These are phyloP conservation scores for Bostrychus sinensis DNA, from an alignment of 2,113 vertebrate genomes.

Conservation along the genomic window DNA sequence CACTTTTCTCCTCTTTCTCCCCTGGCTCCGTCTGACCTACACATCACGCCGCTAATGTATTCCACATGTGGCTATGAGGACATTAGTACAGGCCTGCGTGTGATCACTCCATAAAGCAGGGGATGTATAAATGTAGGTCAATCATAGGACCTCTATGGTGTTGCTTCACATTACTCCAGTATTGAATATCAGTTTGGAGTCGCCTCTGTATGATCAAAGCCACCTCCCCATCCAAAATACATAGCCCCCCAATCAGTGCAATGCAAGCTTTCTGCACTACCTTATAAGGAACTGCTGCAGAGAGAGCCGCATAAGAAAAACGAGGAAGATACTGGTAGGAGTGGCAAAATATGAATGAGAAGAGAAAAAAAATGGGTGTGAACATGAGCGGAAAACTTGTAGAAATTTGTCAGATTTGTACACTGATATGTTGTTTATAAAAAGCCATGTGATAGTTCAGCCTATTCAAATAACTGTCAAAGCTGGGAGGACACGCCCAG, in stretches of 20 bases:
- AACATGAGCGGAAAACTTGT: conserved; percentile 4
- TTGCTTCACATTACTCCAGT: conserved; percentile 1
- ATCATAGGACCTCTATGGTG: not conserved
- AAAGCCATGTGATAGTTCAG: not conserved
- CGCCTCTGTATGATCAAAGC: conserved; percentile 27
- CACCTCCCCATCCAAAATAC: conserved; percentile 8
- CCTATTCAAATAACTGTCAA: not conserved
- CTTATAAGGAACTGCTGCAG: conserved; percentile 79
- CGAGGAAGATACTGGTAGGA: conserved; percentile 40
- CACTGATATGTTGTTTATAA: not conserved
- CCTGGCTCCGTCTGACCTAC: conserved; percentile 37
- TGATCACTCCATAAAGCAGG: conserved; percentile 25
- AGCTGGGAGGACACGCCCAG: conserved; percentile 21
- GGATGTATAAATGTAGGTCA: conserved; percentile 44
- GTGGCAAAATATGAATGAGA: conserved; percentile 52
- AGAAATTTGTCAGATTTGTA: not conserved
- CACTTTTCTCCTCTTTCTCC: conserved; percentile 28
- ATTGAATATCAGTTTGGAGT: not conserved
- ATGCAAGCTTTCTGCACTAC: conserved; percentile 66
- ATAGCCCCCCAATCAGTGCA: conserved; percentile 50
- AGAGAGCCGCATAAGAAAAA: conserved; percentile 38
- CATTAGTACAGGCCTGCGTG: conserved; percentile 25
- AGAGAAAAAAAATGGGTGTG: conserved; percentile 13
- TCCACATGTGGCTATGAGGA: conserved; percentile 65
- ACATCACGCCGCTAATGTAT: conserved; percentile 38